Base-by-base conservation (phyloP, 2,888 invertebrate genomes). In the Nephrocerus scutellatus region DNA sequence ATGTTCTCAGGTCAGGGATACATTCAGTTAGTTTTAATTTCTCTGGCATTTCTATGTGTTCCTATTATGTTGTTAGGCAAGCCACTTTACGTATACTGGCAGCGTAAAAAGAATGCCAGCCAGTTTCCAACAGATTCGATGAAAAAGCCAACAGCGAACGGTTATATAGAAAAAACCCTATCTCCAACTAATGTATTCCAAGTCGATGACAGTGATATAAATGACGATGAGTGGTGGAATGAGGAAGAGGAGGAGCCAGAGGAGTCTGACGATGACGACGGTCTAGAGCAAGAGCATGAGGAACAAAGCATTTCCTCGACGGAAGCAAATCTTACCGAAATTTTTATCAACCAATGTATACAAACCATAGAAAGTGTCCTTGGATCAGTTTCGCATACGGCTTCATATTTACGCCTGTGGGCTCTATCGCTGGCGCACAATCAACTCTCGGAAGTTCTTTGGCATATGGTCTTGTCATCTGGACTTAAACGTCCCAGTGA, bases 321-420 rank as follows among this genome's bases (percentile, higher is more conserved):
- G n/a, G n/a, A n/a, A n/a, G n/a, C n/a, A n/a, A n/a, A n/a, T n/a
- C n/a, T n/a, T n/a, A n/a, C n/a, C 1, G 92, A 95, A 60, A 74
- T 84, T 39, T 82, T 82, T 62, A 82, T 80, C 10, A 81, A 86
- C 65, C 87, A 88, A 71, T 86, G 82, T 2, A 95, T 97, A 68
- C 96, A 58, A 13, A 62, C 62, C 9, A 63, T 66, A 12, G 66
- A 67, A 35, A 55, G 42, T 87, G 95, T 67, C 39, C 6, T 72
- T 79, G 86, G 97, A 33, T 92, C 93, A 46, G 86, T 98, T 14
- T 97, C 96, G 1, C 96, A 98, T 71, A 98, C 97, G 6, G 97
- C 97, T 7, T 96, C 96, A 1, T 98, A 98, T 71, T 78, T 98
- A 49, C 91, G 98, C 48, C 77, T 98, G 52, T 98, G 97, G 97